Evolutionary conservation across 2,888 invertebrate species (phyloP).

Genomic region (Slavum lentiscoides): DNA sequence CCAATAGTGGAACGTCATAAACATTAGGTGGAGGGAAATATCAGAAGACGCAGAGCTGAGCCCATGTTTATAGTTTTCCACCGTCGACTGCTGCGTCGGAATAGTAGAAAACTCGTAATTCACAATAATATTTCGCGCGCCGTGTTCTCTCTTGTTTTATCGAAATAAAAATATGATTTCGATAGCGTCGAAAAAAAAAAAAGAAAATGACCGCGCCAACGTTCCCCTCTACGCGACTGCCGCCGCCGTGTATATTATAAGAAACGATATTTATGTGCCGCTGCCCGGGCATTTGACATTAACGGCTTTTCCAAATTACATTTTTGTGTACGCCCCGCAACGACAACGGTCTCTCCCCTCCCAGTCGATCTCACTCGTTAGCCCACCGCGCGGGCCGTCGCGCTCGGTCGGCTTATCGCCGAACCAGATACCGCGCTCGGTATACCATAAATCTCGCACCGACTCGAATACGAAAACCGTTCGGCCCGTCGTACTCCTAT

Average conservation of each 20-base stretch:
- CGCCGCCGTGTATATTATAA: background rate
- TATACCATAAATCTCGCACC: constrained; percentile 29
- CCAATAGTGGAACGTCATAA: no score
- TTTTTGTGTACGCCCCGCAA: constrained; percentile 43
- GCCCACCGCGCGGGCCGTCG: no score
- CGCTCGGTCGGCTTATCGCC: constrained; percentile 35
- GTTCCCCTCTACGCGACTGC: no score
- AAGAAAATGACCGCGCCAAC: constrained; percentile 20
- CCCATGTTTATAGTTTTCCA: no score
- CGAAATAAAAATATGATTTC: background rate
- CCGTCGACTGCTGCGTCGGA: no score
- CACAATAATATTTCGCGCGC: no score
- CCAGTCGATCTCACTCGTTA: background rate
- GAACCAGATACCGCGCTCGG: constrained; percentile 11
- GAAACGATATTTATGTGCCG: constrained; percentile 47
- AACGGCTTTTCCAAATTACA: constrained; percentile 51
- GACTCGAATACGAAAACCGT: background rate
- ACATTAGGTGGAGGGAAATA: no score
- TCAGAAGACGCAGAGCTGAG: no score
- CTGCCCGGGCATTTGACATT: constrained; percentile 35
- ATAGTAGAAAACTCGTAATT: no score
- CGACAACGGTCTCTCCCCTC: constrained; percentile 34
- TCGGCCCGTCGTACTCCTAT: no score
- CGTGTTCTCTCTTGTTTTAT: no score
- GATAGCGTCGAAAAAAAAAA: background rate